A percentile compares a stretch with the other conserved stretches of the same genome.
phyloP scores from a whole-genome alignment of 2,113 vertebrate genomes.

The Sylvia atricapilla region DNA sequence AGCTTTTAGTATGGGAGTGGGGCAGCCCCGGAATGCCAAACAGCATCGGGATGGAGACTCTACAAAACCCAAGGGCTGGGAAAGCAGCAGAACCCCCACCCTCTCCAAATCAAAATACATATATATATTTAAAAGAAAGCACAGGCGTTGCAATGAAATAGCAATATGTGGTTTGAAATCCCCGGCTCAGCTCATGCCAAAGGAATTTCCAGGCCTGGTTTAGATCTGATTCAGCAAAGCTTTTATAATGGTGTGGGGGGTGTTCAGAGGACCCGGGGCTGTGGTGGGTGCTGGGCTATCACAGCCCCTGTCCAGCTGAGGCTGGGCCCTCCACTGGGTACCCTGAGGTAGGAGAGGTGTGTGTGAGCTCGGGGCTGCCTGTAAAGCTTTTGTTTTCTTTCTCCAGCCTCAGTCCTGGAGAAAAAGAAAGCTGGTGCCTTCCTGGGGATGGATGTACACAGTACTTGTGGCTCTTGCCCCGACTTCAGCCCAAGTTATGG shows the following conservation, averaged over 20 bases:
- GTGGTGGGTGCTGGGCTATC: accelerated
- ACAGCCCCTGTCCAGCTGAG: background rate
- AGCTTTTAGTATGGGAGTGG: background rate
- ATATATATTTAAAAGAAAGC: background rate
- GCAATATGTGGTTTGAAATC: slow-evolving; percentile 53
- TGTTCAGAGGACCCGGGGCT: accelerated
- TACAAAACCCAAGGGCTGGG: background rate
- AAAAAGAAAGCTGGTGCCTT: background rate
- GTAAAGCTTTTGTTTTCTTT: background rate
- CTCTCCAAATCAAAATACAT: background rate
- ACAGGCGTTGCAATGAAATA: background rate
- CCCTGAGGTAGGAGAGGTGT: background rate
- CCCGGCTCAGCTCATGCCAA: slow-evolving; percentile 36
- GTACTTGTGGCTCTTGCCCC: accelerated
- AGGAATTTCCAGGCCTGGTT: slow-evolving; percentile 56
- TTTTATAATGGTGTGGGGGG: background rate
- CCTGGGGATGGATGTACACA: accelerated
- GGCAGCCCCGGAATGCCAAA: accelerated
- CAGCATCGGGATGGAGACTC: background rate
- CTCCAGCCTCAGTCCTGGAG: background rate
- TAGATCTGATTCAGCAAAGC: slow-evolving; percentile 52
- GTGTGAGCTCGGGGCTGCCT: background rate
- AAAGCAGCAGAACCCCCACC: background rate
- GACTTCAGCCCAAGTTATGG: accelerated
- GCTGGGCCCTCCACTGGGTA: accelerated